Evolutionary conservation across 2,113 vertebrate genomes (phyloP), one percentile per base, ranked within the genome.

Genomic region (Istiophorus platypterus): DNA sequence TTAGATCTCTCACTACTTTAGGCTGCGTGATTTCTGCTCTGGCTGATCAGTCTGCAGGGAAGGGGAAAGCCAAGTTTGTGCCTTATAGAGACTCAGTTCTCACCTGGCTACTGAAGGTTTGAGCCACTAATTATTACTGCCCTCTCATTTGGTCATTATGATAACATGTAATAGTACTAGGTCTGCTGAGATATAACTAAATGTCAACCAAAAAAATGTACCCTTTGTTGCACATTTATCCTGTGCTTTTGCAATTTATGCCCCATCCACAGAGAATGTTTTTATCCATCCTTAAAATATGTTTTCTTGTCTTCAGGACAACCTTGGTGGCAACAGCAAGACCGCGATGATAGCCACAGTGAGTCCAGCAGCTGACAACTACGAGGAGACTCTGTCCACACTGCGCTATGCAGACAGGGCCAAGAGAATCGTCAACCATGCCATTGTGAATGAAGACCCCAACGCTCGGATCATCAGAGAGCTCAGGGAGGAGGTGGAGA

Each of bases 311-410:
- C 66, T 75, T 47, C 88, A 99, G 98, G 98, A 99, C 90, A 99
- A 99, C 87, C 94, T 99, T 54, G 98, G 98, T 15, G 98, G 98
- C 75, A 99, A 99, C 92, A 99, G 98, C 91, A 98, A 99, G 92
- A 99, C 98, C 7, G 97, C 97, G 41, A 99, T 99, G 98, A 98
- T 99, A 76, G 98, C 98, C 79, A 99, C 98, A 1, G 97, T 99
- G 72, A 99, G 98, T 87, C 98, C 98, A 10, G 95, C 98, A 5
- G 98, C 97, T 3, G 98, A 99, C 89, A 99, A 99, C 91, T 99
- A 99, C 0, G 98, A 99, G 89, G 98, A 99, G 94, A 99, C 98
- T 0, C 94, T 99, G 17, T 99, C 98, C 66, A 99, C 98, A 0
- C 90, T 99, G 29, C 96, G 98, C 72, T 99, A 99, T 0, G 98